These are phyloP conservation scores for Helobdella robusta DNA, from an alignment of 2,888 invertebrate species.

Conservation along the genomic window DNA sequence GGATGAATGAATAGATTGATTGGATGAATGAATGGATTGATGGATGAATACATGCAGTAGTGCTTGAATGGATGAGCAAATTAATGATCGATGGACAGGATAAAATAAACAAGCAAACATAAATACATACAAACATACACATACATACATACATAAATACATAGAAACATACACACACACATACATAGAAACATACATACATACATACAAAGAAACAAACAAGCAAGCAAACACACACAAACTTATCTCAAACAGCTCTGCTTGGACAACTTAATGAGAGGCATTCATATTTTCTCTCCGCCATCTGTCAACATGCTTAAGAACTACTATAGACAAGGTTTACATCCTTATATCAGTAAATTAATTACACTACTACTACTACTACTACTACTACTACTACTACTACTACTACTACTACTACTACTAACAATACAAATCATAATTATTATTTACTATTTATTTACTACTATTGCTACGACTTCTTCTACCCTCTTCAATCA, in stretches of 20 bases:
- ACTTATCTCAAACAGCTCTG: neutral
- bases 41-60: neutral
- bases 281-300: slow-evolving; percentile 23
- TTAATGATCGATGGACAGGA: neutral
- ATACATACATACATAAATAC: too few species aligned
- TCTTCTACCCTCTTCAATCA: too few species aligned
- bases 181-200: neutral
- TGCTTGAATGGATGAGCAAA: neutral
- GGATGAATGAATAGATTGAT: neutral
- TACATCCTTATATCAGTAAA: too few species aligned
- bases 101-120: neutral
- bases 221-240: neutral
- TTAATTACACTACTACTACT: too few species aligned
- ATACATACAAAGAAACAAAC: neutral
- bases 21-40: neutral
- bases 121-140: too few species aligned
- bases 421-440: too few species aligned
- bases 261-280: slow-evolving; percentile 20
- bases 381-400: slow-evolving; percentile 16
- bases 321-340: slow-evolving; percentile 19
- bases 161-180: too few species aligned
- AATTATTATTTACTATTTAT: too few species aligned
- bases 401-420: slow-evolving; percentile 16
- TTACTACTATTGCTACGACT: too few species aligned
- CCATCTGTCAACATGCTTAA: slow-evolving; percentile 1